These are phyloP conservation scores for Drosophila mojavensis DNA, from an alignment of 1,140 invertebrate species.

Conservation along the genomic window DNA sequence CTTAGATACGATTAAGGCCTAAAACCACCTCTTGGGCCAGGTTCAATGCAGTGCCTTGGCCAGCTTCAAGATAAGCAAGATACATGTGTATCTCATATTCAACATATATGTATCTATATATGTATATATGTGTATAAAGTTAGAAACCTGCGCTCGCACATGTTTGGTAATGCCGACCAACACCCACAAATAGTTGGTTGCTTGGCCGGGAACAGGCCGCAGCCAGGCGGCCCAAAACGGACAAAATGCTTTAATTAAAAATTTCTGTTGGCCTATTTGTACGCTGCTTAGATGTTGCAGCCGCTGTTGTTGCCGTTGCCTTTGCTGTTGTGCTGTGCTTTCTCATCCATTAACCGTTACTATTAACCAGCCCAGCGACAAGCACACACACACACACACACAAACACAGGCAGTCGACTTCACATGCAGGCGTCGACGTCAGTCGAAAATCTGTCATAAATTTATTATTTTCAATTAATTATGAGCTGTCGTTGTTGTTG, in stretches of 20 bases:
- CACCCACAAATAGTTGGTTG: constrained; percentile 59
- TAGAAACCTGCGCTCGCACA: constrained; percentile 17
- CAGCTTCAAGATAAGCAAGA: constrained; percentile 15
- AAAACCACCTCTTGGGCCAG: constrained; percentile 17
- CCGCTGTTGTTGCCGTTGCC: constrained; percentile 10
- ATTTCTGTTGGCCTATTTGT: constrained; percentile 72
- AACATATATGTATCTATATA: constrained; percentile 4
- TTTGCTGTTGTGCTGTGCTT: neutral
- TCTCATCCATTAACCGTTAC: constrained; percentile 65
- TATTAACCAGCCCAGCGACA: constrained; percentile 55
- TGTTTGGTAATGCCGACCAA: constrained; percentile 49
- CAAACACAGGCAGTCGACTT: constrained; percentile 1
- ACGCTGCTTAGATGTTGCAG: constrained; percentile 5
- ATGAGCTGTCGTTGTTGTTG: constrained; percentile 34
- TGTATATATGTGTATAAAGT: neutral
- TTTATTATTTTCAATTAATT: constrained; percentile 83
- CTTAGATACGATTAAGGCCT: neutral
- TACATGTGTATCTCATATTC: neutral
- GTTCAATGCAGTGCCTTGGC: constrained; percentile 40
- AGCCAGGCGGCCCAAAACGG: constrained; percentile 27
- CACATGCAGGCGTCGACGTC: constrained; percentile 43
- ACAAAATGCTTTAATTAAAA: constrained; percentile 80
- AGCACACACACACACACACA: constrained; percentile 16
- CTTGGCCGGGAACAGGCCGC: constrained; percentile 17
- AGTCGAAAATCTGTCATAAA: constrained; percentile 79